Conservation (phyloP, 2,888 invertebrate genomes). For the Melinopterus prodromus region DNA sequence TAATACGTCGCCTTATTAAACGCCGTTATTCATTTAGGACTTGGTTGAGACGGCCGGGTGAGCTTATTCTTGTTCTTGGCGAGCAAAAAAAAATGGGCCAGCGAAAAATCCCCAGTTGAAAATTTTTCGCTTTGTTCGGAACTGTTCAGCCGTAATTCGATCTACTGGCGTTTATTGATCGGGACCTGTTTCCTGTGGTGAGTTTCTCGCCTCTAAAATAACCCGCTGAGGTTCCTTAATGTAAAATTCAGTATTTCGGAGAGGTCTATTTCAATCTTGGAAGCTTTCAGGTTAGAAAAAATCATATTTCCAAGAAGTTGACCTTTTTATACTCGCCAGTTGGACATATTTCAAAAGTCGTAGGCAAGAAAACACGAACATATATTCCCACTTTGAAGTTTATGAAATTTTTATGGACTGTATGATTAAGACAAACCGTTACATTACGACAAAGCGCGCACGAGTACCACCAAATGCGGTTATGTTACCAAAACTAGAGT, state of each 20-base stretch:
- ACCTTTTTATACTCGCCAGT: too few relatives aligned
- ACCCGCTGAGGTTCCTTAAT: neutral
- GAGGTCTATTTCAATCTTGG: neutral
- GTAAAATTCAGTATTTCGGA: neutral
- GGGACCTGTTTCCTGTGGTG: neutral
- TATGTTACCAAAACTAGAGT: too few relatives aligned
- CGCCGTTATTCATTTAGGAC: slow-evolving; percentile 4
- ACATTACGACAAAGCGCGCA: too few relatives aligned
- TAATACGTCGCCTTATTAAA: slow-evolving; percentile 4
- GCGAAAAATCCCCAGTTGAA: slow-evolving; percentile 18
- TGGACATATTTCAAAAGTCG: too few relatives aligned
- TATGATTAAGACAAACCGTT: too few relatives aligned
- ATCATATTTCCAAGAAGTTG: too few relatives aligned
- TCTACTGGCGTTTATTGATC: neutral
- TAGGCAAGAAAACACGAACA: too few relatives aligned
- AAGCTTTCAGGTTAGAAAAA: neutral
- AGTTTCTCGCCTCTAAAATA: neutral
- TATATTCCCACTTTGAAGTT: too few relatives aligned
- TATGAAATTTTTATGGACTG: too few relatives aligned
- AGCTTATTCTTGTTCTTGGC: neutral
- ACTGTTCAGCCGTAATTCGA: slow-evolving; percentile 24
- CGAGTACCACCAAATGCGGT: too few relatives aligned
- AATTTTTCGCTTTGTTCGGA: slow-evolving; percentile 24
- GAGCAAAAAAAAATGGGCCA: neutral
- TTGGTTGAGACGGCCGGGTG: neutral